phyloP scores from a whole-genome alignment of 1,140 invertebrate genomes.

The Drosophila punjabiensis region DNA sequence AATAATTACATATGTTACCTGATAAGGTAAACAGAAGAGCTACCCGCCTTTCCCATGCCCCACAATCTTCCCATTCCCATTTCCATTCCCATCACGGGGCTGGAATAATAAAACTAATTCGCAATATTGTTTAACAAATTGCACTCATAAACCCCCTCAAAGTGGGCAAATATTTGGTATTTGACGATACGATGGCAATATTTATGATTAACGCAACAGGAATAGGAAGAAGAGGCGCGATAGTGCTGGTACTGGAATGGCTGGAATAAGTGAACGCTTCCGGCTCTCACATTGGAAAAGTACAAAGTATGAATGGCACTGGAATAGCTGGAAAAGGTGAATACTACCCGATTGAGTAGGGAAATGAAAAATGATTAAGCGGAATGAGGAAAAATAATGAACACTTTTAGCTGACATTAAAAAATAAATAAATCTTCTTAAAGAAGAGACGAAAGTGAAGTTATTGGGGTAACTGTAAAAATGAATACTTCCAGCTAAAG shows the following conservation, averaged over 20 bases:
- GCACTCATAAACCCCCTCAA: constrained; percentile 58
- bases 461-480: too few relatives aligned
- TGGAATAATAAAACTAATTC: constrained; percentile 63
- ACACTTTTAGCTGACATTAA: too few relatives aligned
- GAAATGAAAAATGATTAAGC: not conserved
- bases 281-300: not conserved
- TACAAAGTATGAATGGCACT: not conserved
- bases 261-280: constrained; percentile 6
- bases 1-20: constrained; percentile 61
- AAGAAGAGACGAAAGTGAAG: too few relatives aligned
- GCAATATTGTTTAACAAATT: constrained; percentile 68
- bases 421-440: too few relatives aligned
- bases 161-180: constrained; percentile 54
- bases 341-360: not conserved
- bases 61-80: constrained; percentile 17
- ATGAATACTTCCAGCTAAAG: too few relatives aligned
- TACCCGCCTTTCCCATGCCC: not conserved
- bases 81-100: constrained; percentile 25
- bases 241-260: constrained; percentile 2
- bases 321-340: not conserved
- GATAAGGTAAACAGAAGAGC: constrained; percentile 41
- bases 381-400: not conserved
- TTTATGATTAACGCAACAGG: constrained; percentile 22
- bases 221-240: constrained; percentile 9
- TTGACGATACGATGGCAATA: constrained; percentile 39